A percentile compares a stretch with the other conserved stretches of the same genome.
These are phyloP conservation scores for Colius striatus DNA, from an alignment of 2,113 vertebrate genomes.

Conservation along the genomic window DNA sequence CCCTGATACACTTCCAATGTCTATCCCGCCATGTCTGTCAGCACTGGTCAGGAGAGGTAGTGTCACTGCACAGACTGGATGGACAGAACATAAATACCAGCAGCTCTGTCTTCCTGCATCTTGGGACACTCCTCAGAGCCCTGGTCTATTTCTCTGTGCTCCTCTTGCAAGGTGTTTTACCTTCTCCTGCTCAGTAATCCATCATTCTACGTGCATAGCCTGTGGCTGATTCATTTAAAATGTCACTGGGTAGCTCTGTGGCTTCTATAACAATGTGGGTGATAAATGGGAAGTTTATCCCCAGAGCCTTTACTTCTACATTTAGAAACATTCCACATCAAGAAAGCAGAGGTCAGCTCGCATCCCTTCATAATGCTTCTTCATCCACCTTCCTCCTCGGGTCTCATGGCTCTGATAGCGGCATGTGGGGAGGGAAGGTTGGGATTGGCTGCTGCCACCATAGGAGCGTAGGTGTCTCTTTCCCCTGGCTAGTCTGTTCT, in stretches of 20 bases:
- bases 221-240: conserved; percentile 43
- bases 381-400: background rate
- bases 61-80: fast-evolving
- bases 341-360: fast-evolving
- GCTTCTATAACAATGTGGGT: conserved; percentile 34
- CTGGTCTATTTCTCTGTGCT: background rate
- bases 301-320: background rate
- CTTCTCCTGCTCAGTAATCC: background rate
- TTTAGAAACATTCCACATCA: background rate
- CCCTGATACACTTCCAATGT: fast-evolving
- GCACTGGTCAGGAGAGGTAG: background rate
- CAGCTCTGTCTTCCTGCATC: background rate
- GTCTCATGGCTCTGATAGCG: background rate
- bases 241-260: background rate
- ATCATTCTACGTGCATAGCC: background rate
- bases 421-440: background rate
- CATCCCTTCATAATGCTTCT: background rate
- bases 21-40: background rate
- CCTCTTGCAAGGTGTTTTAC: background rate
- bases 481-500: background rate
- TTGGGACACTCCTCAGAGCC: background rate
- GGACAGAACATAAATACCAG: fast-evolving
- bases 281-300: conserved; percentile 27
- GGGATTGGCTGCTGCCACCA: background rate
- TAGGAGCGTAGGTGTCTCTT: background rate